phyloP scores from a whole-genome alignment of 2,888 invertebrate genomes.

The Spisula subtruncata region DNA sequence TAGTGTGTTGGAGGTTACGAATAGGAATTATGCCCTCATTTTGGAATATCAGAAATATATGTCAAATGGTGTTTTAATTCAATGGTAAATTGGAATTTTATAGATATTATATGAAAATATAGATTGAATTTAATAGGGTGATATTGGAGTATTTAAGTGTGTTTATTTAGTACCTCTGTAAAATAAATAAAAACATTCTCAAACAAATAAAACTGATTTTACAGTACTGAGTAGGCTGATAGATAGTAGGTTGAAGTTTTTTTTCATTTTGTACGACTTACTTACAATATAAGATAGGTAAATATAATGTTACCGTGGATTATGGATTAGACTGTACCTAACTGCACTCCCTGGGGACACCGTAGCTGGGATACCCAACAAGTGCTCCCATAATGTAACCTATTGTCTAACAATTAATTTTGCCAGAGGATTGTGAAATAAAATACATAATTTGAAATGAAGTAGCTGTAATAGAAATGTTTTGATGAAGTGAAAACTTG shows the following conservation, averaged over 20 bases:
- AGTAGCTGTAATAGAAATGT: background rate
- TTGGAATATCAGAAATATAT: too few species aligned
- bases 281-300: background rate
- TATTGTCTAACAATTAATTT: constrained; percentile 13
- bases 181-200: too few species aligned
- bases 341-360: background rate
- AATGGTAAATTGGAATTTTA: too few species aligned
- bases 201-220: too few species aligned
- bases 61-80: too few species aligned
- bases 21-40: too few species aligned
- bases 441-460: background rate
- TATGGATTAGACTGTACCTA: background rate
- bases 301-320: background rate
- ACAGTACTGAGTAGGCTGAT: background rate
- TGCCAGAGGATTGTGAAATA: background rate
- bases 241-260: background rate
- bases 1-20: too few species aligned
- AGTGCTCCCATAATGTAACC: background rate
- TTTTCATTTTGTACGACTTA: constrained; percentile 5
- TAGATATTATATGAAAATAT: too few species aligned
- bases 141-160: too few species aligned
- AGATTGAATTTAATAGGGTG: too few species aligned
- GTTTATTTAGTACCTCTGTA: too few species aligned
- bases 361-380: background rate
- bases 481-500: background rate